Base-by-base conservation (phyloP, 2,888 invertebrate species). In the Euplexia lucipara region DNA sequence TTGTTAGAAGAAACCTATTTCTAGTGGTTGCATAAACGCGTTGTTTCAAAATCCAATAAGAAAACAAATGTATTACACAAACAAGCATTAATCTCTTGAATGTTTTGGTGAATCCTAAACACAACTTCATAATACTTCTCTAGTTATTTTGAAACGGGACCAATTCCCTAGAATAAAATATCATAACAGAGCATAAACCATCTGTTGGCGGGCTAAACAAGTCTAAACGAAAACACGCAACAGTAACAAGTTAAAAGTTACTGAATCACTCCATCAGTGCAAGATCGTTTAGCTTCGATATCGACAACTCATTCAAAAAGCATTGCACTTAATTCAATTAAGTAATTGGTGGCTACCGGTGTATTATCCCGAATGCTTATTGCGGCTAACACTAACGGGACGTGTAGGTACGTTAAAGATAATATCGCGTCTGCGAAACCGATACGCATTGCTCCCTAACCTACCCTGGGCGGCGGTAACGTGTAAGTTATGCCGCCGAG, bases 281-380 rank as follows among this genome's bases (percentile, higher is more conserved):
- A 47, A 34, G 47, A 62, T 65, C 53, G 65, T 64, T 74, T 62
- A 52, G 37, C 37, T 69, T 59, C 30, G 30, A 56, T 26, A 59
- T 58, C 61, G 63, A 69, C 65, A 69, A 49, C 71, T 81, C 66
- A 72, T 81, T 77, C 53, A 45, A 48, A 66, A 68, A 59, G 16
- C 65, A 68, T 58, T 60, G 67, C 75, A 76, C 52, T 70, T 79
- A 80, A 75, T 79, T 74, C 75, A 84, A 87, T 88, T 84, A 88
- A 88, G 88, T 78, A 79, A 88, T 88, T 81, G 75, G 66, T 71
- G 65, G 77, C 82, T 77, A 76, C 79, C 65, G 78, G 66, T 72
- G 64, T 64, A 70, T 70, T 68, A 73, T 67, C 58, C 62, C 53
- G 26, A 70, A 60, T 44, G 66, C 72, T 66, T 69, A 71, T 63